Conservation (phyloP, 30 jellyfish, hydroid and myxozoan genomes). For the Hydra vulgaris region DNA sequence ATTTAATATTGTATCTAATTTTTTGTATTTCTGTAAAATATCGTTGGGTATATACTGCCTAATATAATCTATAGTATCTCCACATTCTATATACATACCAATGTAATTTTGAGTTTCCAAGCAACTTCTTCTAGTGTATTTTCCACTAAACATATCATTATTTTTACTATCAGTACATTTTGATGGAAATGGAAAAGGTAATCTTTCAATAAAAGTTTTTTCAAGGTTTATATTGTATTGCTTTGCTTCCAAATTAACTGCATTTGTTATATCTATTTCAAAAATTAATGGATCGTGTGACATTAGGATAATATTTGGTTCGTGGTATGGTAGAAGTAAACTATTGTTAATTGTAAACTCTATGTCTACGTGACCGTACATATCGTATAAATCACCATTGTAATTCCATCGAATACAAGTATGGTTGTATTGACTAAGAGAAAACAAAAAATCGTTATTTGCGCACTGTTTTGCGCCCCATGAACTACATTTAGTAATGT, state of each 20-base stretch:
- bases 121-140: slow-evolving; percentile 15
- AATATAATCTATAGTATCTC: slow-evolving; percentile 18
- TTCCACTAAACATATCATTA: slow-evolving; percentile 22
- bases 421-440: slow-evolving; percentile 1
- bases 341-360: not conserved
- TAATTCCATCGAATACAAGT: slow-evolving; percentile 23
- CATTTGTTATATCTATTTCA: slow-evolving; percentile 21
- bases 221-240: not conserved
- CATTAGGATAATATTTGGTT: not conserved
- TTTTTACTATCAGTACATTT: slow-evolving; percentile 3
- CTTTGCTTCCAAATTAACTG: not conserved
- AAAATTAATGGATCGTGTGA: slow-evolving; percentile 16
- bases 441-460: not conserved
- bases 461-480: slow-evolving; percentile 31
- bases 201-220: slow-evolving; percentile 12
- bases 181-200: slow-evolving; percentile 30
- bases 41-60: slow-evolving; percentile 26
- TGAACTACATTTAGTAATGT: slow-evolving; percentile 12
- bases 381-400: slow-evolving; percentile 19
- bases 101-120: slow-evolving; percentile 15
- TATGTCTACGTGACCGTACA: slow-evolving; percentile 20
- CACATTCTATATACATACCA: slow-evolving; percentile 18
- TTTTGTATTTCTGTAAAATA: slow-evolving; percentile 8
- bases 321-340: not conserved
- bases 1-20: not conserved